These are phyloP conservation scores for Drosophila burlai DNA, from an alignment of 1,140 invertebrate species.

Conservation along the genomic window DNA sequence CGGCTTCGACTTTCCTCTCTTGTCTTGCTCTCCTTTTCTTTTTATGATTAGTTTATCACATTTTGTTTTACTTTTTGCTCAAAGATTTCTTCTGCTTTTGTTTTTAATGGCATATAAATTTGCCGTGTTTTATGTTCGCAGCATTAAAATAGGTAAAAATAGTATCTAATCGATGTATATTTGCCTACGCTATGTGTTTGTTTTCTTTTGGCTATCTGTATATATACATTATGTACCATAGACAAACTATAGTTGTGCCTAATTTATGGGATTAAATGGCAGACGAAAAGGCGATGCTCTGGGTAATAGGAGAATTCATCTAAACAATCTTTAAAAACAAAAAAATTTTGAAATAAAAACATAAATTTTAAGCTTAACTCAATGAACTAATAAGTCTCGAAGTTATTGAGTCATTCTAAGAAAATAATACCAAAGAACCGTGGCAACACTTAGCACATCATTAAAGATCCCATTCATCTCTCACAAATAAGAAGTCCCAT, in stretches of 20 bases:
- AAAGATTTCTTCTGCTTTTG: conserved; percentile 27
- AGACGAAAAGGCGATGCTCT: conserved; percentile 29
- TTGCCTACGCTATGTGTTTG: conserved; percentile 16
- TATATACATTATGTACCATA: background rate
- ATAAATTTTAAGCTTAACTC: too few species aligned
- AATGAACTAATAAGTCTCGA: background rate
- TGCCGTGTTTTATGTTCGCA: conserved; percentile 42
- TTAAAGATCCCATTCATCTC: conserved; percentile 49
- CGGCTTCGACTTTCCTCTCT: background rate
- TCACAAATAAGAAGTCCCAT: conserved; percentile 19
- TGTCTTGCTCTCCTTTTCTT: background rate
- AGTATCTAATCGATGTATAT: conserved; percentile 14
- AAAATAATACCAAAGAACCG: conserved; percentile 7
- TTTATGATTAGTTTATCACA: conserved; percentile 24
- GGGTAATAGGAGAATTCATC: background rate
- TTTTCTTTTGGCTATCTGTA: conserved; percentile 13
- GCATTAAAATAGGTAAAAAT: conserved; percentile 52
- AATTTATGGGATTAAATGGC: conserved; percentile 28
- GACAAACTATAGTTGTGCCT: conserved; percentile 14
- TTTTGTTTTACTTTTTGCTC: conserved; percentile 15
- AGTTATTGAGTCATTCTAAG: conserved; percentile 7
- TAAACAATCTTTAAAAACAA: background rate
- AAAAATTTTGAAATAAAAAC: background rate
- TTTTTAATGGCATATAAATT: conserved; percentile 64
- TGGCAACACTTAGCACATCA: conserved; percentile 57